A percentile compares a stretch with the other conserved stretches of the same genome.
phyloP scores from a whole-genome alignment of 2,888 invertebrate genomes.

The Frankliniella fusca region DNA sequence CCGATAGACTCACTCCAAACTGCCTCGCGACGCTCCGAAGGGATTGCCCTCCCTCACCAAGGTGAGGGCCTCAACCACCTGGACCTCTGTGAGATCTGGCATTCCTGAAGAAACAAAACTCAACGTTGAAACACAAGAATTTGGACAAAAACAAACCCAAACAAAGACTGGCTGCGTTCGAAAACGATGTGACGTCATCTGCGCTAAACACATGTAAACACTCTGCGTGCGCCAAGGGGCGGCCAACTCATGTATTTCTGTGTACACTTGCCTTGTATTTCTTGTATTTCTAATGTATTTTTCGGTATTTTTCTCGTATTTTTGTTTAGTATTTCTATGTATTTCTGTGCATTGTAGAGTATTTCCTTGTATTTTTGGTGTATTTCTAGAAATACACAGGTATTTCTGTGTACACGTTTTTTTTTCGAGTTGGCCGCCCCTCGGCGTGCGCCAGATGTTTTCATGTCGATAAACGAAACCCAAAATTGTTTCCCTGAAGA shows the following conservation, averaged over 20 bases:
- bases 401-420: too few species aligned
- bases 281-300: too few species aligned
- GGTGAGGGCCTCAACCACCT: not conserved
- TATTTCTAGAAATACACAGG: too few species aligned
- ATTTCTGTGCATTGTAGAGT: too few species aligned
- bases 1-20: not conserved
- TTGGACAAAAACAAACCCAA: not conserved
- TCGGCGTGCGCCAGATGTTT: not conserved
- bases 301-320: too few species aligned
- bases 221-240: too few species aligned
- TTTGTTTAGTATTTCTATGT: too few species aligned
- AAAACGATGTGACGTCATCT: not conserved
- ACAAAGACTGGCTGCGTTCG: not conserved
- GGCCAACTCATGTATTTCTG: too few species aligned
- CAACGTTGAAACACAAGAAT: not conserved
- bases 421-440: too few species aligned
- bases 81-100: not conserved
- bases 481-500: not conserved
- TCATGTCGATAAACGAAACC: not conserved
- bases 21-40: not conserved
- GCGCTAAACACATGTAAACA: too few species aligned
- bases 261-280: too few species aligned
- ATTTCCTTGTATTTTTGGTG: too few species aligned
- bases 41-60: not conserved
- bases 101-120: not conserved